Base-by-base conservation (phyloP, 2,797 vertebrate species). In the Apodemus agrarius region DNA sequence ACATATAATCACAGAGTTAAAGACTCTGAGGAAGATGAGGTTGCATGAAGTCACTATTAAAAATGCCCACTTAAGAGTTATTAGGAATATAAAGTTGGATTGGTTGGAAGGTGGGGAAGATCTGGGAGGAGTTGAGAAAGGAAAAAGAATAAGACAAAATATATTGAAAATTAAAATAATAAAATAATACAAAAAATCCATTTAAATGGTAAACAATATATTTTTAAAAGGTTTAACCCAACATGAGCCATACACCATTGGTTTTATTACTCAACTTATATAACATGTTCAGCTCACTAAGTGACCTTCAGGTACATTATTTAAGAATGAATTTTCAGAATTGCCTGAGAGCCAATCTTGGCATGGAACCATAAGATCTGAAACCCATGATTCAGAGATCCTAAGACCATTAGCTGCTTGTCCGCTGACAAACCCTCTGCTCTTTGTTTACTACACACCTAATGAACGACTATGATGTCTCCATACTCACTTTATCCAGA, bases 231-330 rank as follows among this genome's bases (percentile, higher is more conserved):
- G 22, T 82, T 82, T 82, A 43, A 61, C 61, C 24, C 59, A 61
- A 75, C 65, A 19, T 59, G 19, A 81, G 46, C 46, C 57, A 92
- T 19, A 76, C 31, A 83, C 52, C 37, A 72, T 22, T 93, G 61
- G 17, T 85, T 92, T 72, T 89, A 85, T 80, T 85, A 75, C n/a
- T 93, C 34, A 85, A 63, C 78, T 89, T 90, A 74, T 80, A 34
- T 69, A 85, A 74, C 61, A 46, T 31, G 59, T 61, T 89, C 43
- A 43, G 61, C 54, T 90, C 80, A 52, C 34, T 93, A 79, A 61
- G 6, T 79, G 26, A 69, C 31, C 40, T 72, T 34, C 52, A 79
- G 26, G 49, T 24, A 31, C 12, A 57, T 26, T 37, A 90, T 61
- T 69, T 72, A 72, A 46, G 59, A 90, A 80, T 6, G 69, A 72